Base-by-base conservation (phyloP, 2,113 vertebrate genomes). In the Sinocyclocheilus grahami region DNA sequence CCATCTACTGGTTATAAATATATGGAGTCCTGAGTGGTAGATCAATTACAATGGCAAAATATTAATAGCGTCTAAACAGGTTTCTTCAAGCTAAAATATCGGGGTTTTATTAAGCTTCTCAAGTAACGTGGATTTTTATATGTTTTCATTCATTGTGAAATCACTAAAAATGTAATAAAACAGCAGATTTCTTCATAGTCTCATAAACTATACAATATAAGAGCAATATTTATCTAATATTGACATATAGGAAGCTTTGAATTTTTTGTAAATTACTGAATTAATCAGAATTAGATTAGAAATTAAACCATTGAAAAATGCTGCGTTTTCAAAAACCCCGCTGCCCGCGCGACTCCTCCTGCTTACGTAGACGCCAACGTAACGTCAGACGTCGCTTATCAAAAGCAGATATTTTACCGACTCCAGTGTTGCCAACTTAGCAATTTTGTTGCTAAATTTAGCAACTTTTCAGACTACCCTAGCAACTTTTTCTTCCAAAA, bases 1-100 rank as follows among this genome's bases (percentile, higher is more conserved):
- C 46, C 81, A 55, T 71, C 81, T 71, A 83, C 24, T 53, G 80
- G 24, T 0, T 33, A 22, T 63, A 81, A 82, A 65, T 46, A 24
- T n/a, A 80, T 30, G 10, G 18, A 80, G 22, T 55, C 48, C 1
- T 30, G 71, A 14, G 22, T 10, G n/a, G 24, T 18, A 9, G 13
- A 53, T 30, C 33, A 13, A 30, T 11, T 20, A 20, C 55, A 8
- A 78, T 33, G 13, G 5, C 4, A 39, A 51, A 9, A 42, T 42
- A 42, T 42, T 42, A 42, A n/a, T n/a, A n/a, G n/a, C n/a, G n/a
- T n/a, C n/a, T n/a, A n/a, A n/a, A 71, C 5, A 7, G 6, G 30
- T 37, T 71, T 69, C 16, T 58, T 20, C 18, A 58, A 58, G 6
- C 6, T 58, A 58, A 58, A 58, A 58, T 22, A 58, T 58, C 5